These are phyloP conservation scores for Stegostoma tigrinum DNA, from an alignment of 2,113 vertebrate genomes.

Conservation along the genomic window DNA sequence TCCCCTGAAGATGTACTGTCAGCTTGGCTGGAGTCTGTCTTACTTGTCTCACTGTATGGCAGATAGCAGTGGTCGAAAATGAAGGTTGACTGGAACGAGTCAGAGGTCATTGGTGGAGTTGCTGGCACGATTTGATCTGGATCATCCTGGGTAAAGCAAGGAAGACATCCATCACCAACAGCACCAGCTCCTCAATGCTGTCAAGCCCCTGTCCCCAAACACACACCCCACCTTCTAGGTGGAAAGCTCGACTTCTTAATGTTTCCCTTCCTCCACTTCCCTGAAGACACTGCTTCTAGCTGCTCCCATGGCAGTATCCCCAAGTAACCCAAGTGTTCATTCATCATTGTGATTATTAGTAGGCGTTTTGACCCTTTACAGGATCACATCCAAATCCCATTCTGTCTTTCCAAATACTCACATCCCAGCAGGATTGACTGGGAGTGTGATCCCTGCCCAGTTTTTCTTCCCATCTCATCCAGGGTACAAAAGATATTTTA, in stretches of 20 bases:
- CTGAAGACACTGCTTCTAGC: background rate
- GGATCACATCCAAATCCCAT: background rate
- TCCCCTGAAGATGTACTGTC: constrained; percentile 16
- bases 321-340: background rate
- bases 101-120: background rate
- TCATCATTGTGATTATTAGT: background rate
- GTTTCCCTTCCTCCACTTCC: background rate
- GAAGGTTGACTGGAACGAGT: constrained; percentile 34
- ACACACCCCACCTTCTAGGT: background rate
- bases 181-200: background rate
- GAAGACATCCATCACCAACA: background rate
- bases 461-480: background rate
- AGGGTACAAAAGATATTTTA: background rate
- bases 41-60: constrained; percentile 38
- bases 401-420: background rate
- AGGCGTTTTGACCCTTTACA: background rate
- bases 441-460: background rate
- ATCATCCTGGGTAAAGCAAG: constrained; percentile 30
- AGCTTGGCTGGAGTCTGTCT: background rate
- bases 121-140: background rate
- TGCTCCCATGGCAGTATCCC: background rate
- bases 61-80: constrained; percentile 48
- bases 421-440: background rate
- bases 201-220: no score
- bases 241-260: background rate